Evolutionary conservation across 2,113 vertebrate genomes (phyloP).

Genomic region (Hydropotes inermis): DNA sequence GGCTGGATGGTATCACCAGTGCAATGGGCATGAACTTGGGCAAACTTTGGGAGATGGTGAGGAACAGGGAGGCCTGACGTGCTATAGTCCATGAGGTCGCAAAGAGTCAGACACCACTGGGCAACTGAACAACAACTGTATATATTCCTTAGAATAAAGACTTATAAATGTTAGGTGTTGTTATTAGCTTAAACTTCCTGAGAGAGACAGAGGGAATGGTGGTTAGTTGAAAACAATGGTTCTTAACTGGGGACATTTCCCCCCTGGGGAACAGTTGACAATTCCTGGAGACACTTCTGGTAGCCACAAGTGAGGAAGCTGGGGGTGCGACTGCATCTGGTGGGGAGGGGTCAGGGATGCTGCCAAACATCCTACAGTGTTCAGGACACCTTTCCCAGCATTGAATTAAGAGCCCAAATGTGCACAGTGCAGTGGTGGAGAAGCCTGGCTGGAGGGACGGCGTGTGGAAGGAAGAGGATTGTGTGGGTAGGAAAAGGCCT

Average conservation of each 20-base stretch:
- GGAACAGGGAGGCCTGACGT: background rate
- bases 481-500: rapidly evolving
- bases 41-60: background rate
- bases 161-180: background rate
- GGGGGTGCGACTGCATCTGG: background rate
- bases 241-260: background rate
- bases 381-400: background rate
- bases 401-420: rapidly evolving
- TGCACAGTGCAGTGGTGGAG: rapidly evolving
- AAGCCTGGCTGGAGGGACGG: background rate
- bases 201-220: background rate
- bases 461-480: rapidly evolving
- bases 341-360: background rate
- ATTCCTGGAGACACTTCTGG: background rate
- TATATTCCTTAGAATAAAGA: background rate
- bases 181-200: background rate
- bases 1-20: background rate
- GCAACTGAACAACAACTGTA: background rate
- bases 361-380: background rate
- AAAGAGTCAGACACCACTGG: background rate
- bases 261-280: background rate
- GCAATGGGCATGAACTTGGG: background rate
- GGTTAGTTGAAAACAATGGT: background rate
- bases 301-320: background rate
- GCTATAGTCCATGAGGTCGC: background rate